These are phyloP conservation scores for Erebia ligea DNA, from an alignment of 2,888 invertebrate genomes.

Conservation along the genomic window DNA sequence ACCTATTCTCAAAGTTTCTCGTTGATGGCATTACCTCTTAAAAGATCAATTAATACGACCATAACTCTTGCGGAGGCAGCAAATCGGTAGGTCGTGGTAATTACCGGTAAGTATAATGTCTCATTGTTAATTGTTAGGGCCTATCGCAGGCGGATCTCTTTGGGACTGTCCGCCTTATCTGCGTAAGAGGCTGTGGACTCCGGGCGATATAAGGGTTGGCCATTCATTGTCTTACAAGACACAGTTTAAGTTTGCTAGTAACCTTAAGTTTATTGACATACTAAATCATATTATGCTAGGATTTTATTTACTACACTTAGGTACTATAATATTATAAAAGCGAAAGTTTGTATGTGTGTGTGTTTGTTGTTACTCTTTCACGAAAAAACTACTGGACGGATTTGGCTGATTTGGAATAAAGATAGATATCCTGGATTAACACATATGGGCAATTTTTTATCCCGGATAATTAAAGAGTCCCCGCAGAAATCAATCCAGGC, in stretches of 20 bases:
- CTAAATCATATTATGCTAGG: too few relatives aligned
- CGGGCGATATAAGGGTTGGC: slow-evolving; percentile 50
- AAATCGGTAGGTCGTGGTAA: slow-evolving; percentile 69
- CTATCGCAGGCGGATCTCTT: slow-evolving; percentile 80
- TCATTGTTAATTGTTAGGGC: slow-evolving; percentile 81
- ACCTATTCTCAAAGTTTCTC: too few relatives aligned
- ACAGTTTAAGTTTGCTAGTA: background rate
- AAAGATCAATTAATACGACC: slow-evolving; percentile 39
- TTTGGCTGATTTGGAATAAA: too few relatives aligned
- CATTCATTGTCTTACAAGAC: slow-evolving; percentile 42
- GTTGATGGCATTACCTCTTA: too few relatives aligned
- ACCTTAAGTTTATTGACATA: background rate
- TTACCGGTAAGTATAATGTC: slow-evolving; percentile 81
- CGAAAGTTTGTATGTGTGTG: too few relatives aligned
- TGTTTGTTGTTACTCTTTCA: too few relatives aligned
- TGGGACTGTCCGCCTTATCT: slow-evolving; percentile 73
- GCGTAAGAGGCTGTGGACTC: slow-evolving; percentile 52
- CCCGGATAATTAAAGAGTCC: background rate
- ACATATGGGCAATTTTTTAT: too few relatives aligned
- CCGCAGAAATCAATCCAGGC: background rate
- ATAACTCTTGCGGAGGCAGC: slow-evolving; percentile 63
- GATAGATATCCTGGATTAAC: too few relatives aligned
- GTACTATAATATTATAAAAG: too few relatives aligned
- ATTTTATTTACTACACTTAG: too few relatives aligned
- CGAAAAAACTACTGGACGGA: too few relatives aligned